Evolutionary conservation across 2,888 invertebrate genomes (phyloP).

Genomic region (Lepidocyrtinus sp.): DNA sequence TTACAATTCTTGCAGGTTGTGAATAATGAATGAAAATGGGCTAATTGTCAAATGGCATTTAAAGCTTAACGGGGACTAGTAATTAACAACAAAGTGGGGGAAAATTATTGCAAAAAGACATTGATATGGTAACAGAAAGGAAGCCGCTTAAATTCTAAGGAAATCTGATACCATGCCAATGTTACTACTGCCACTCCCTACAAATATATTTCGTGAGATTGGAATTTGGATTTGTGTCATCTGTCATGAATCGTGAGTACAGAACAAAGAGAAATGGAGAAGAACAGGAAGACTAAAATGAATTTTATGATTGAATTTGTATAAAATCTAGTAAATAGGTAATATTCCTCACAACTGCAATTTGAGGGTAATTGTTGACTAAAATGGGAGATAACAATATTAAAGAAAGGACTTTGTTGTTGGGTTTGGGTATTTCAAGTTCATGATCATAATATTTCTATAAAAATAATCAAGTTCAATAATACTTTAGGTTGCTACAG

Average conservation of each 20-base stretch:
- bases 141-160: background rate
- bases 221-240: too few relatives aligned
- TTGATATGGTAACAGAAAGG: background rate
- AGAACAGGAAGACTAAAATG: background rate
- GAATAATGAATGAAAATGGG: too few relatives aligned
- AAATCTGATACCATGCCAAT: background rate
- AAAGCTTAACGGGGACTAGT: too few relatives aligned
- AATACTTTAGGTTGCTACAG: too few relatives aligned
- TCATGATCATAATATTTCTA: background rate
- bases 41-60: too few relatives aligned
- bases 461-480: slow-evolving; percentile 3
- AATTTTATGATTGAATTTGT: background rate
- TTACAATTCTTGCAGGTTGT: too few relatives aligned
- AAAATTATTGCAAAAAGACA: background rate
- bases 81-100: too few relatives aligned
- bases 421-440: too few relatives aligned
- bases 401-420: background rate
- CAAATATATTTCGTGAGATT: too few relatives aligned
- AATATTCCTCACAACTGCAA: background rate
- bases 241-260: too few relatives aligned
- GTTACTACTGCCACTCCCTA: too few relatives aligned
- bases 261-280: too few relatives aligned
- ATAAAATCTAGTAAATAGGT: background rate
- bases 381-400: background rate
- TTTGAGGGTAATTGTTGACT: background rate